Evolutionary conservation across 2,888 invertebrate genomes (phyloP), one percentile per base, ranked within the genome.

Genomic region (Noctua janthina): DNA sequence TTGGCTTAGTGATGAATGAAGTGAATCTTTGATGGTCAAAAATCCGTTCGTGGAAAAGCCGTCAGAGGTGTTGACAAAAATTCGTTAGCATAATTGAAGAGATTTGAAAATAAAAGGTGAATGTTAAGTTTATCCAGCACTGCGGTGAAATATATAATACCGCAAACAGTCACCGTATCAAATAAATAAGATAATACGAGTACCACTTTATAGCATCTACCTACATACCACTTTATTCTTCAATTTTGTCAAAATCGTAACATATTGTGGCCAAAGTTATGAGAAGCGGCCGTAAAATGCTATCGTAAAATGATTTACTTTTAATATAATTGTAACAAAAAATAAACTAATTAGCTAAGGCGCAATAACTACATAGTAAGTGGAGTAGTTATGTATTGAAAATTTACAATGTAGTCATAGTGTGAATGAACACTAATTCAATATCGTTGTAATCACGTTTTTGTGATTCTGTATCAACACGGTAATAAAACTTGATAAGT

Each of bases 391-490:
- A 3, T 35, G 11, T 74, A 51, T 20, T 64, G 8, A 20, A 62
- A n/a, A 64, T 84, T 68, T 56, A 62, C n/a, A 81, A 84, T 64
- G 15, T 49, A 62, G 20, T 46, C 49, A 68, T 7, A 5, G 67
- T 56, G 43, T 70, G 78, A 82, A 86, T 78, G 5, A 82, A 69
- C 59, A 62, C 69, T 70, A 49, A 81, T 85, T 54, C 54, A 74
- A 68, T 51, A 62, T 15, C 23, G 5, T n/a, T 51, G 43, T 75
- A 75, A 66, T 51, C 35, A 39, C 46, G n/a, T 82, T 76, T 67
- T 82, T 74, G 66, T 71, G 59, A 43, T 70, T 79, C 43, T 69
- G 35, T 56, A 74, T 78, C 74, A 75, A 64, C 71, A 51, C 35
- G 2, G 71, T 43, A 66, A 84, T 74, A 83, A 66, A 86, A 75